A percentile compares a stretch with the other conserved stretches of the same genome.
phyloP scores from a whole-genome alignment of 2,113 vertebrate species.

The Odocoileus hemionus region DNA sequence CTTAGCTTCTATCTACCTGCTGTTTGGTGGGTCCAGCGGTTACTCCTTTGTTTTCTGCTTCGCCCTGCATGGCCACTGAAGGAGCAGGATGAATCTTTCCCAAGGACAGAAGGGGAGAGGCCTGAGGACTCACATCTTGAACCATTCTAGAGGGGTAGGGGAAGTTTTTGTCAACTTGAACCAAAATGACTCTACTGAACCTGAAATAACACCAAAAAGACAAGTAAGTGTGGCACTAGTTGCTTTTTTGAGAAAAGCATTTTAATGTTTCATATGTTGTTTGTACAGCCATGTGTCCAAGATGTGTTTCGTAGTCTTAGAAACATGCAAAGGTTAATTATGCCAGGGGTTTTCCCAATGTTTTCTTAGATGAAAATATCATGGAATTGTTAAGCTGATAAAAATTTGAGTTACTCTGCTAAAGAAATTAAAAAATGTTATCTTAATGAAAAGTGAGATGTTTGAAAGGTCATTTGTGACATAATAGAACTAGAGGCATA shows the following conservation, averaged over 20 bases:
- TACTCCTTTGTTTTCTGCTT: not conserved
- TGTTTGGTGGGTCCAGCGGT: not conserved
- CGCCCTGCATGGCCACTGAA: not conserved
- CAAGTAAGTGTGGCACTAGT: not conserved
- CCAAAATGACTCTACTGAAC: not conserved
- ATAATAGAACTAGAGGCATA: not conserved
- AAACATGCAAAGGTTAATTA: not conserved
- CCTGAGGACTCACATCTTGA: not conserved
- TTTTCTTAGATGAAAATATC: not conserved
- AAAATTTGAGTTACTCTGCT: not conserved
- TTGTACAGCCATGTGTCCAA: not conserved
- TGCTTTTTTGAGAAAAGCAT: not conserved
- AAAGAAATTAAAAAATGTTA: not conserved
- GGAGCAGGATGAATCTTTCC: not conserved
- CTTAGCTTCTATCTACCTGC: not conserved
- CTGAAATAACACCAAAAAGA: not conserved
- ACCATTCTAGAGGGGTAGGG: not conserved
- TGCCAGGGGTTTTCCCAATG: not conserved
- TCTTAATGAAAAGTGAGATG: not conserved
- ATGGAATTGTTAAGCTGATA: not conserved
- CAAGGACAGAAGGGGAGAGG: not conserved
- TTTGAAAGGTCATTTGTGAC: not conserved
- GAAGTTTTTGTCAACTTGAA: not conserved
- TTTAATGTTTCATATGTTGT: not conserved
- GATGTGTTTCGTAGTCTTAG: not conserved